Percentiles rank a stretch among this genome's conserved stretches.
These are phyloP conservation scores for Malurus leucopterus DNA, from an alignment of 2,797 vertebrate genomes.

Conservation along the genomic window DNA sequence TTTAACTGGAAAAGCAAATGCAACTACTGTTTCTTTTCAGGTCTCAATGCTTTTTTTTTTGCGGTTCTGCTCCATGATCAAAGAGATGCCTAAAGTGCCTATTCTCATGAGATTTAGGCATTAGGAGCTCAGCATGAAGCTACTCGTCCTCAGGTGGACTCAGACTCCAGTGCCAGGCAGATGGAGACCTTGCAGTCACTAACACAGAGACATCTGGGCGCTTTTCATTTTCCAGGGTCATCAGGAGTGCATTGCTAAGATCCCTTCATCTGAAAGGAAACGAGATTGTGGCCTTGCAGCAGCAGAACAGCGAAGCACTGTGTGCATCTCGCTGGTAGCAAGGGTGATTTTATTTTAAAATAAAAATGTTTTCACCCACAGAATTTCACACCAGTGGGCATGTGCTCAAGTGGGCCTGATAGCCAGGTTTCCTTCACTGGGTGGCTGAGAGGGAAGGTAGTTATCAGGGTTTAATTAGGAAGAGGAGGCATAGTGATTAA, in stretches of 20 bases:
- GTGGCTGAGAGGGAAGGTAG: not conserved
- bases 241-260: not conserved
- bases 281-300: not conserved
- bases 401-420: not conserved
- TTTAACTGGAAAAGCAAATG: not conserved
- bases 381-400: not conserved
- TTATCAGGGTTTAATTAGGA: not conserved
- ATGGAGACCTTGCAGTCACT: not conserved
- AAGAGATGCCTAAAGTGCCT: not conserved
- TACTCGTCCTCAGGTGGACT: not conserved
- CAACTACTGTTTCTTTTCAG: not conserved
- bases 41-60: not conserved
- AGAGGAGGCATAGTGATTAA: not conserved
- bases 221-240: not conserved
- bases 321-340: not conserved
- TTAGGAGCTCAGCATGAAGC: not conserved
- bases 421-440: not conserved
- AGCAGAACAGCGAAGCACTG: not conserved
- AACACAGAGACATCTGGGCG: not conserved
- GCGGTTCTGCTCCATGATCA: not conserved
- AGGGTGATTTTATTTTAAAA: not conserved
- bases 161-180: not conserved
- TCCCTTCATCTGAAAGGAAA: not conserved
- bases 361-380: not conserved
- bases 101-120: not conserved